These are phyloP conservation scores for Lithophane socia DNA, from an alignment of 2,888 invertebrate species.

Conservation along the genomic window DNA sequence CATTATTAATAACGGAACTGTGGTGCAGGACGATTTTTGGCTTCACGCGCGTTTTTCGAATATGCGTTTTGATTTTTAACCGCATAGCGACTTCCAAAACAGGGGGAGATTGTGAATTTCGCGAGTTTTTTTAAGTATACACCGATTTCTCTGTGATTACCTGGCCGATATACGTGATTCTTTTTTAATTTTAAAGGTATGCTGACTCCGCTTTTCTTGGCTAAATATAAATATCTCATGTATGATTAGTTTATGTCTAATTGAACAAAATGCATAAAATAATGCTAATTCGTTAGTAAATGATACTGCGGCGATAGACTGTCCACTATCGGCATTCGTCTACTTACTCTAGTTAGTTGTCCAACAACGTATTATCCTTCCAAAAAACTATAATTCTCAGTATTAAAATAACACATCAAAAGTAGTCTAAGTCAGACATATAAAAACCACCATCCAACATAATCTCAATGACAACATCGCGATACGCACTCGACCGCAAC, in stretches of 20 bases:
- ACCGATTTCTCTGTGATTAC: not conserved
- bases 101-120: not conserved
- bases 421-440: slow-evolving; percentile 41
- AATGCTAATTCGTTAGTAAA: not conserved
- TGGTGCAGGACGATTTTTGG: slow-evolving; percentile 12
- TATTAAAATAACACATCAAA: slow-evolving; percentile 39
- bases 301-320: not conserved
- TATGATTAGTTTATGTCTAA: not conserved
- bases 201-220: no score
- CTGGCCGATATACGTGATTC: not conserved
- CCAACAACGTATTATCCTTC: not conserved
- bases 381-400: slow-evolving; percentile 21
- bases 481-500: slow-evolving; percentile 49
- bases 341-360: not conserved
- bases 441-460: slow-evolving; percentile 47
- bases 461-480: slow-evolving; percentile 58
- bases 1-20: slow-evolving; percentile 2
- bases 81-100: not conserved
- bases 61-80: not conserved
- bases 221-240: not conserved
- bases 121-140: not conserved
- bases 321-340: not conserved
- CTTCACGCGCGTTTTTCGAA: not conserved
- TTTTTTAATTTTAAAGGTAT: no score
- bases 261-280: not conserved